Base-by-base conservation (phyloP, 2,113 vertebrate species). In the Scomber japonicus region DNA sequence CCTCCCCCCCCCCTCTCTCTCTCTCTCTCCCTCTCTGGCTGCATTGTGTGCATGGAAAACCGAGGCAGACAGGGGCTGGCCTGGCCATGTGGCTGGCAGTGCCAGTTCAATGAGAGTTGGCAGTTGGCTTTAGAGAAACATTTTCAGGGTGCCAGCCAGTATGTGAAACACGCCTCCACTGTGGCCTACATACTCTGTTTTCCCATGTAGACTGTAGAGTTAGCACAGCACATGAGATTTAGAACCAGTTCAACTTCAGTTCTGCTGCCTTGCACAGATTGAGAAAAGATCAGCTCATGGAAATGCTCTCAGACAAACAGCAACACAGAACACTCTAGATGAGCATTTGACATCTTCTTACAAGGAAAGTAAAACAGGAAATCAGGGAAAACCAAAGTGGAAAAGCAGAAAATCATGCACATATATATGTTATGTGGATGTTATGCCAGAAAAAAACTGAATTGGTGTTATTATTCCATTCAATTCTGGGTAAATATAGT, bases 11-110 rank as follows among this genome's bases (percentile, higher is more conserved):
- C 11, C 14, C 35, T 21, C 44, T 35, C 67, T 16, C 69, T 51
- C 44, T 54, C 62, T 16, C 62, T 21, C 49, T 56, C 68, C 64
- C 57, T 31, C 67, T 69, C 79, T 75, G 69, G 54, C 70, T 83
- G 73, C 82, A 89, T 92, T 93, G 91, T 93, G 85, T 75, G 63
- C 72, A 80, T 80, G 80, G 80, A 82, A 83, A 85, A 76, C 71
- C 5, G 53, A 84, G 82, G 63, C 79, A 54, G 71, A 61, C 61
- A 67, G 75, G 54, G 80, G 56, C 81, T 27, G 76, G 57, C 75
- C 81, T 27, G 76, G 57, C 75, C 14, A 64, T 78, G 80, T 30
- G 82, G 83, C 86, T 88, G 90, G 88, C 85, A 83, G 76, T 74
- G 84, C 81, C 78, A 80, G 84, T 81, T 83, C 60, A 77, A 56